Base-by-base conservation (phyloP, 2,888 invertebrate genomes). In the Iselma pallidipennis region DNA sequence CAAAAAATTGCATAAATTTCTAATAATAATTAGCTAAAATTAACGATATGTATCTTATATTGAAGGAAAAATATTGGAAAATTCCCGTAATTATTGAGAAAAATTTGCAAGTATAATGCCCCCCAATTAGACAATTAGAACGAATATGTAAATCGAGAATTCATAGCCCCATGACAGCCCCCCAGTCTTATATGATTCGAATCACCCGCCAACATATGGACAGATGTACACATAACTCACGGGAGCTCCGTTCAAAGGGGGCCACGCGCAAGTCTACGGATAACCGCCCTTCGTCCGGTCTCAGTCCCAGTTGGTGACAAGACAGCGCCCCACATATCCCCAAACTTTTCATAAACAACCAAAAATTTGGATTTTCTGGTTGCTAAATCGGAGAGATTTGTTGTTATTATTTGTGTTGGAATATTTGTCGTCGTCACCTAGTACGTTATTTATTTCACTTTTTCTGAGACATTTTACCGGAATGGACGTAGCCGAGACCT, bases 231-330 rank as follows among this genome's bases (percentile, higher is more conserved):
- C n/a, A 2, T 19, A 57, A 68, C 71, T 65, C 68, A 70, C 68
- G 71, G 70, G 77, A 75, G 74, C 78, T 71, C 76, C 78, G 66
- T 72, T 70, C 12, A 68, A 73, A 74, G 78, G 79, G 79, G 80
- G 78, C 79, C 79, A 78, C 78, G 80, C 80, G 80, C 80, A 80
- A 76, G 78, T 78, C 77, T 72, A 71, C 72, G 70, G 45, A 70
- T 68, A 75, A 68, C 74, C 77, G 75, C 74, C 82, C 82, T 82
- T 81, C 82, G 65, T 66, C 66, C 70, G 67, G 68, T 63, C 70
- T 67, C 71, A 69, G 85, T 83, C 82, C 80, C 81, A 81, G 83
- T 80, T 82, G 81, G 81, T 83, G 51, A 57, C 12, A 82, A 45
- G 82, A 82, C 83, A 80, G 81, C 74, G 78, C 78, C 83, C 83